Evolutionary conservation across 2,113 vertebrate species (phyloP), one percentile per base, ranked within the genome.

Genomic region (Prunella himalayana): DNA sequence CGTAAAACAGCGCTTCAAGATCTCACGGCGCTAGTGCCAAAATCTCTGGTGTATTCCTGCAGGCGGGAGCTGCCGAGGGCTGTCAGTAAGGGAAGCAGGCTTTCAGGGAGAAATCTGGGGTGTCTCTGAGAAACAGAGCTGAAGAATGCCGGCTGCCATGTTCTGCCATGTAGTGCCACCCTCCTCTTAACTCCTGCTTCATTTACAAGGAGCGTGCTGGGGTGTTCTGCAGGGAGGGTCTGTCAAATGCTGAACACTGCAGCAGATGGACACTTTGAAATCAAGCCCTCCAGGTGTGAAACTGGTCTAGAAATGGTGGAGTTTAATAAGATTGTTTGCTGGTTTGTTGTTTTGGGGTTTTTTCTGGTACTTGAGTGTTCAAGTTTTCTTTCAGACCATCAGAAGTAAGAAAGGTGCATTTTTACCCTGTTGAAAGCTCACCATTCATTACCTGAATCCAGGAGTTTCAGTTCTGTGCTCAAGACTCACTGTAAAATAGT

Each of bases 201-300:
- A 0, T 47, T 44, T 25, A 1, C 8, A 25, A 45, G 66, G 65
- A 51, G 44, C 0, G 0, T n/a, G 51, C 41, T 28, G 3, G 22
- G 41, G 20, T 28, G 49, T 82, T 94, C 9, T 73, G 37, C 47
- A 44, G 61, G 44, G 54, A 28, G 28, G 15, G 10, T 20, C 60
- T 80, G 53, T 54, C 4, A 4, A 33, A 53, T 15, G 28, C n/a
- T 37, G 53, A 42, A 16, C 33, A 10, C 16, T 64, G 22, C 39
- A 54, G 69, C 72, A 60, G 33, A n/a, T 44, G 49, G 35, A 16
- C 30, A 4, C 47, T 73, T 77, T 17, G 37, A 89, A 78, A 79
- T 86, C 33, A 59, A 37, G 72, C 27, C 25, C 49, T 92, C 49
- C 76, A 84, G n/a, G 60, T 71, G n/a, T 60, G 44, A 84, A 75